A percentile compares a stretch with the other conserved stretches of the same genome.
Conservation (phyloP, 2,888 invertebrate species). For the Acanthosepion lycidas region DNA sequence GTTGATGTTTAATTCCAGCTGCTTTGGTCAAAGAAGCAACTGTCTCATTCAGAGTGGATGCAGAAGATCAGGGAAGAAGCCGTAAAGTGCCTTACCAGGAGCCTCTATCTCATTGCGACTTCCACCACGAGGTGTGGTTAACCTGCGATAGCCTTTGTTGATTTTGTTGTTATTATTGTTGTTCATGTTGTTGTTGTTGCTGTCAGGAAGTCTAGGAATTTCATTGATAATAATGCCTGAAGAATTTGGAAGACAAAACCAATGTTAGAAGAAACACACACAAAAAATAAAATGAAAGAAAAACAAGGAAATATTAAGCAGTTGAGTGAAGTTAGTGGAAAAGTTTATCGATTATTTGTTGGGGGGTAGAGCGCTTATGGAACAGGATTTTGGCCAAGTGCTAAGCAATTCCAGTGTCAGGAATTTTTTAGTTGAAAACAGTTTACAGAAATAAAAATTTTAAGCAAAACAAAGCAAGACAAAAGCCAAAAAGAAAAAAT, state of each 20-base stretch:
- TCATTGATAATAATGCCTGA: slow-evolving; percentile 36
- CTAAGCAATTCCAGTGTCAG: no score
- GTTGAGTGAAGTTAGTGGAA: background rate
- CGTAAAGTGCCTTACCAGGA: slow-evolving; percentile 42
- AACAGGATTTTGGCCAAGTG: no score
- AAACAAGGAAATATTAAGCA: background rate
- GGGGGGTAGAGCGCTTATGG: no score
- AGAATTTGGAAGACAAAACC: slow-evolving; percentile 39
- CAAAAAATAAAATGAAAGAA: background rate
- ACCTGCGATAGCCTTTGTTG: slow-evolving; percentile 39
- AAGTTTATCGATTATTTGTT: no score
- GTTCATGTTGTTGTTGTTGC: background rate
- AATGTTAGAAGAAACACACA: background rate
- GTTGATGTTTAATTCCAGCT: background rate
- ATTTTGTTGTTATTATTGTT: background rate
- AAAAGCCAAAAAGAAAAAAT: no score
- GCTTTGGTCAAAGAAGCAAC: background rate
- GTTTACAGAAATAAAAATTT: no score
- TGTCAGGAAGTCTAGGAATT: slow-evolving; percentile 35
- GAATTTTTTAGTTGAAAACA: no score
- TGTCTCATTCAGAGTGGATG: slow-evolving; percentile 4
- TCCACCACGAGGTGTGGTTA: slow-evolving; percentile 40
- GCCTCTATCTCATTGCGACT: slow-evolving; percentile 46
- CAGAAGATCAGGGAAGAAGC: background rate
- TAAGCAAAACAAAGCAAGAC: no score